Base-by-base conservation (phyloP, 2,888 invertebrate species). In the Entomobrya proxima region DNA sequence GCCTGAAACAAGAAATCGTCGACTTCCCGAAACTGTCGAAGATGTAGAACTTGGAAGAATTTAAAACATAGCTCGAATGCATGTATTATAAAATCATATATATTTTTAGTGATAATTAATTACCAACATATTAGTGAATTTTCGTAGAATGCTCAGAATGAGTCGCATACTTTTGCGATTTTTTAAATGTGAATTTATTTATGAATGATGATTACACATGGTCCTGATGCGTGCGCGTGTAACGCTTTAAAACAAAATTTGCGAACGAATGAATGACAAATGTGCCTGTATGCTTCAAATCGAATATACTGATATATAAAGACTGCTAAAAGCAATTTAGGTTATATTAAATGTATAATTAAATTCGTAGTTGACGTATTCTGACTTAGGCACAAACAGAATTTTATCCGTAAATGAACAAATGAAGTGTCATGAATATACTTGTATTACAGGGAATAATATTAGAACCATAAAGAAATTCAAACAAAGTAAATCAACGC, bases 21-120 rank as follows among this genome's bases (percentile, higher is more conserved):
- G 84, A 44, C 74, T 89, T n/a, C 89, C 89, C 15, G 89, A 89
- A 78, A 89, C 89, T 35, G 87, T 89, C 52, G 85, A 80, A 35
- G 89, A 89, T 76, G 87, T 90, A 50, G 89, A 89, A 87, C 79
- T 86, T 77, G 82, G 78, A 40, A 82, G 74, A 64, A 47, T 86
- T 44, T 86, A 69, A 77, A 6, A 35, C 18, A 24, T 4, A 67
- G 24, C 2, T 30, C 24, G n/a, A 40, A 15, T 7, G 44, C 44
- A 47, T 15, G 72, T 72, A 47, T 72, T 50, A n/a, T 50, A 72
- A 72, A 47, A 30, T 47, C 44, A 69, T 44, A 40, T 24, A n/a
- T n/a, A n/a, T n/a, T n/a, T n/a, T n/a, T 58, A 55, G 58, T 32
- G 58, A 58, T 18, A 58, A 27, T 58, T n/a, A n/a, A n/a, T n/a